Base-by-base conservation (phyloP, 1,140 invertebrate genomes). In the Vanessa tameamea region DNA sequence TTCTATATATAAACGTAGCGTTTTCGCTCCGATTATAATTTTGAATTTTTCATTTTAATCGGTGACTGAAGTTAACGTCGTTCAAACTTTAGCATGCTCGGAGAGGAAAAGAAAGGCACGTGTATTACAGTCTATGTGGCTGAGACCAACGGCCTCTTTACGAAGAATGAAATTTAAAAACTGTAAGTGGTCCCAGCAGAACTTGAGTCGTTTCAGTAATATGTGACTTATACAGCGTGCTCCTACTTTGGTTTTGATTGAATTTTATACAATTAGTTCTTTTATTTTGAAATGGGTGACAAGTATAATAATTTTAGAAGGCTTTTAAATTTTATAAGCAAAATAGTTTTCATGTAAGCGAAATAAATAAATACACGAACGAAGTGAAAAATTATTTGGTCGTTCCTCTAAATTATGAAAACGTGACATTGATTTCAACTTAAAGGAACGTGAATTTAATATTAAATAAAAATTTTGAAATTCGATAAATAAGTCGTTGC, bases 1-100 rank as follows among this genome's bases (percentile, higher is more conserved):
- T 43, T 11, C 2, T 31, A 31, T 31, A 31, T 31, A 31, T 51
- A 51, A 51, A 15, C 48, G 48, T n/a, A 51, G 48, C 48, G n/a
- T 61, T 61, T 61, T 6, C 26, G 14, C 2, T 61, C 57, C 23
- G 6, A 61, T 15, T 61, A 8, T 2, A 11, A 23, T 61, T 16
- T n/a, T 1, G 31, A 15, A 61, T 61, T 55, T 72, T 72, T 57
- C 73, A 68, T 47, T 68, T 68, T 57, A 68, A 57, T 68, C 66
- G 66, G 53, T 55, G 69, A 31, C 64, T 71, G 61, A 72, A 76
- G 53, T 75, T 75, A 71, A 59, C 73, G 69, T 75, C 69, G 63
- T 76, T 76, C 69, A 72, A 76, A 70, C 69, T 68, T 67, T n/a
- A 47, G 59, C 57, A 50, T 71, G 64, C 65, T 57, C 63, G 51